Evolutionary conservation across 2,797 vertebrate genomes (phyloP), one percentile per base, ranked within the genome.

Genomic region (Danio jaintianensis): DNA sequence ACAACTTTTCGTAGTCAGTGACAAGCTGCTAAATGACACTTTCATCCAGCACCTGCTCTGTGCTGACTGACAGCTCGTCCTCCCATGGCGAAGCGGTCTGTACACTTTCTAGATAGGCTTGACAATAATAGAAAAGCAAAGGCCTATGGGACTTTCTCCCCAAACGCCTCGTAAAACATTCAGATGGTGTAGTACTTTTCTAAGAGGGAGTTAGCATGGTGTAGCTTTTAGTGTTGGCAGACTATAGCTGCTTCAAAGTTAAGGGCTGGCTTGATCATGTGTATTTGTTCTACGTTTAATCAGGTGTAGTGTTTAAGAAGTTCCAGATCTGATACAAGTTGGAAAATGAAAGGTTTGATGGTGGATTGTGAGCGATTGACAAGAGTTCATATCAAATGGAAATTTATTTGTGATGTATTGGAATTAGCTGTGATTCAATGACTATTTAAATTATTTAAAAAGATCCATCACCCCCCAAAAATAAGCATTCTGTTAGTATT

Each of bases 261-360:
- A 78, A 48, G 22, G 20, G 64, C 76, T 80, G 80, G 76, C 78
- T 80, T 78, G 74, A 78, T 81, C 73, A 67, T 81, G 63, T 78
- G 84, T 55, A 71, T 78, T 83, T 85, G 78, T 78, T 83, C 62
- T 69, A 73, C 13, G 12, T 79, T 80, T 85, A 82, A 85, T 85
- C 72, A 78, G 52, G 63, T 75, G 62, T 83, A 59, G 50, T 73
- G 69, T 83, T 68, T 80, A 62, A 67, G 42, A 69, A 55, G 52
- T 10, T 42, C 81, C 18, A 62, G 53, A 75, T 58, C n/a, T 29
- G 43, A 67, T 78, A 43, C 52, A 52, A 78, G 45, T 42, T 67
- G 18, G 29, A 68, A 61, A 40, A 80, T 80, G 16, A 58, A 29
- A 73, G 58, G 45, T 67, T 68, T 72, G 48, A 47, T 67, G 18